A percentile compares a stretch with the other conserved stretches of the same genome.
Conservation (phyloP, 2,888 invertebrate species). For the Andrena minutula region DNA sequence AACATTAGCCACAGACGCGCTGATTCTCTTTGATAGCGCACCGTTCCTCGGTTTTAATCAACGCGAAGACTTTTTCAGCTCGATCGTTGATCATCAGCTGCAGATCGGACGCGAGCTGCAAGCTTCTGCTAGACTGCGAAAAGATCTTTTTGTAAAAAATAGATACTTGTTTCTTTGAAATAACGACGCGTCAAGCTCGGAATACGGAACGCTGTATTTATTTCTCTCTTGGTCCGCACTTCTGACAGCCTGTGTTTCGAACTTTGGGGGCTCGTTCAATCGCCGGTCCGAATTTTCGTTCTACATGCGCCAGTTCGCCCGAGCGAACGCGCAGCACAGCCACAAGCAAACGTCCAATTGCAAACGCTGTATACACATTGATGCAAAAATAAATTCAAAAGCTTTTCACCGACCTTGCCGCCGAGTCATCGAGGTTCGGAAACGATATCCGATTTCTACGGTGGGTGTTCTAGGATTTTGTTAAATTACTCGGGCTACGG, state of each 20-base stretch:
- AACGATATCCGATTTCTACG: not conserved
- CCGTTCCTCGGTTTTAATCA: not conserved
- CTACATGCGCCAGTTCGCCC: no score
- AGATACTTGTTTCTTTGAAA: no score
- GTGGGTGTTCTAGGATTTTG: not conserved
- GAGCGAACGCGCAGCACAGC: no score
- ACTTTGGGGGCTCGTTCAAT: constrained; percentile 16
- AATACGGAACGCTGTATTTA: constrained; percentile 7
- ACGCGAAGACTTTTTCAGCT: no score
- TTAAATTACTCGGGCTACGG: constrained; percentile 17
- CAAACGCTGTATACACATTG: constrained; percentile 6
- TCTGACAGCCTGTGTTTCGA: not conserved
- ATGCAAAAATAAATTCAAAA: not conserved
- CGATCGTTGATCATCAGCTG: no score
- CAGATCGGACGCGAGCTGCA: no score
- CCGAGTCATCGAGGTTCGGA: not conserved
- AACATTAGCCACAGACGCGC: constrained; percentile 14
- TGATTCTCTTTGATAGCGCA: not conserved
- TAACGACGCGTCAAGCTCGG: constrained; percentile 13
- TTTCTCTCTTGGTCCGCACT: not conserved
- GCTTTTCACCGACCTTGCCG: not conserved
- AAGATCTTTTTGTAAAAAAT: no score
- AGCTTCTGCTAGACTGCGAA: no score
- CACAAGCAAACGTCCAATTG: constrained; percentile 3
- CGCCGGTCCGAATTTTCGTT: constrained; percentile 12